These are phyloP conservation scores for Hirudinaria manillensis DNA, from an alignment of 2,888 invertebrate genomes.

Conservation along the genomic window DNA sequence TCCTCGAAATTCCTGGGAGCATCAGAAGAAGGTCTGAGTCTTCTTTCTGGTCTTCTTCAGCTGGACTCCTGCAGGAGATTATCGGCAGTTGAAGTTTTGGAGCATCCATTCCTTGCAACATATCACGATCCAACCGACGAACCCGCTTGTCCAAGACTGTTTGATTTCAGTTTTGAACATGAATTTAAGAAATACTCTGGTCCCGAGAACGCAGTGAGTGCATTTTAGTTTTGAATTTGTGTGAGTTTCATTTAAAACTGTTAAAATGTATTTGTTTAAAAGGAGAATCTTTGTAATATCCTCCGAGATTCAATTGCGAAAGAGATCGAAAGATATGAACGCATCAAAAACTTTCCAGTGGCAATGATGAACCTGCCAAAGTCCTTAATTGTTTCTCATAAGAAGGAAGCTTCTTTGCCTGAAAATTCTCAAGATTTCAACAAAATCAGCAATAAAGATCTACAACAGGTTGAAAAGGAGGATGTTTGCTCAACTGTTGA, in stretches of 20 bases:
- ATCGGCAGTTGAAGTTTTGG: constrained; percentile 53
- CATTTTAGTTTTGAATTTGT: not conserved
- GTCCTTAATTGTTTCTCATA: not conserved
- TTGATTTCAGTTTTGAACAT: constrained; percentile 53
- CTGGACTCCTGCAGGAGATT: constrained; percentile 54
- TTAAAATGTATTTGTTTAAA: not conserved
- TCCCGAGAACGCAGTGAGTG: not conserved
- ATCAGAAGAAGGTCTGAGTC: constrained; percentile 50
- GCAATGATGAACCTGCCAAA: not conserved
- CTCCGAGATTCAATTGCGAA: not conserved
- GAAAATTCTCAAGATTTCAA: not conserved
- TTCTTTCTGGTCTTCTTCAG: constrained; percentile 50
- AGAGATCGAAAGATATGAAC: constrained; percentile 10
- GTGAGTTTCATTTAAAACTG: not conserved
- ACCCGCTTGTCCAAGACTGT: constrained; percentile 45
- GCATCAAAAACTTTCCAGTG: not conserved
- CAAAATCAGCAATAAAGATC: not conserved
- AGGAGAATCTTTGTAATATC: constrained; percentile 10
- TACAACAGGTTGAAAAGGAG: not conserved
- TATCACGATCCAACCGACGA: constrained; percentile 56
- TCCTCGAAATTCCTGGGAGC: constrained; percentile 44
- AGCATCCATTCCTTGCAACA: constrained; percentile 54
- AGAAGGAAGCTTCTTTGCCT: not conserved
- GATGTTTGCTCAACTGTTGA: not conserved
- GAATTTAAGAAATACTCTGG: constrained; percentile 42